phyloP scores from a whole-genome alignment of 2,888 invertebrate species.

The Latrodectus elegans region DNA sequence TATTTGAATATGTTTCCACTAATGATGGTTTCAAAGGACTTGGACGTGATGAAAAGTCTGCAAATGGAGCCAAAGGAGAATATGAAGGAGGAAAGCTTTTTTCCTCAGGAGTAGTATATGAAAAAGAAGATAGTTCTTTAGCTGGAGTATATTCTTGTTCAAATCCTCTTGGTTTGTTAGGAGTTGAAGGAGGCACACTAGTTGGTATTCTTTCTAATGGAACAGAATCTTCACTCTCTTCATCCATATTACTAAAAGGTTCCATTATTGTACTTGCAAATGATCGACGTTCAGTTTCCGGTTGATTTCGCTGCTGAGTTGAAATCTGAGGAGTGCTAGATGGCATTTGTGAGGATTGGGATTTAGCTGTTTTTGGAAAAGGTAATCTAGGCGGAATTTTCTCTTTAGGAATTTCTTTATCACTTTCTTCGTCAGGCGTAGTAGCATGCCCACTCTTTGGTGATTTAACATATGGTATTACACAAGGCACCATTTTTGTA shows the following conservation, averaged over 20 bases:
- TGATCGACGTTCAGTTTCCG: constrained; percentile 12
- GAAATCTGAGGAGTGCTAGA: neutral
- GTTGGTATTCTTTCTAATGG: constrained; percentile 58
- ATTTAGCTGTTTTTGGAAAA: neutral
- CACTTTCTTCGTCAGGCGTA: constrained; percentile 35
- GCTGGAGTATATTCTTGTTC: constrained; percentile 53
- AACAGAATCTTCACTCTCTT: constrained; percentile 60
- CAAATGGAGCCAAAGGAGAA: constrained; percentile 50
- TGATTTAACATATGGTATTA: constrained; percentile 59
- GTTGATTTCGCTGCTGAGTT: neutral
- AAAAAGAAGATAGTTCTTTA: constrained; percentile 36
- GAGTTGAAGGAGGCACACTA: constrained; percentile 28
- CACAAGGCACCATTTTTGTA: constrained; percentile 61
- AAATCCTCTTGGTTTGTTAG: constrained; percentile 27
- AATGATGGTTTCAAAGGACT: constrained; percentile 70
- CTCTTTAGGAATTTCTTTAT: constrained; percentile 27
- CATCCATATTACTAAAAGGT: constrained; percentile 54
- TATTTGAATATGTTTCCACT: constrained; percentile 68
- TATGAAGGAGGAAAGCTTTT: constrained; percentile 53
- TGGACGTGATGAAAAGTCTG: constrained; percentile 67
- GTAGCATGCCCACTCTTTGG: constrained; percentile 36
- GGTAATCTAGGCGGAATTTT: constrained; percentile 5
- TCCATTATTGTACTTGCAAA: constrained; percentile 52
- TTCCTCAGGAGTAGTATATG: constrained; percentile 52
- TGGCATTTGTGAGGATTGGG: neutral